A percentile compares a stretch with the other conserved stretches of the same genome.
Conservation (phyloP, 1,140 invertebrate species). For the Lerema accius region DNA sequence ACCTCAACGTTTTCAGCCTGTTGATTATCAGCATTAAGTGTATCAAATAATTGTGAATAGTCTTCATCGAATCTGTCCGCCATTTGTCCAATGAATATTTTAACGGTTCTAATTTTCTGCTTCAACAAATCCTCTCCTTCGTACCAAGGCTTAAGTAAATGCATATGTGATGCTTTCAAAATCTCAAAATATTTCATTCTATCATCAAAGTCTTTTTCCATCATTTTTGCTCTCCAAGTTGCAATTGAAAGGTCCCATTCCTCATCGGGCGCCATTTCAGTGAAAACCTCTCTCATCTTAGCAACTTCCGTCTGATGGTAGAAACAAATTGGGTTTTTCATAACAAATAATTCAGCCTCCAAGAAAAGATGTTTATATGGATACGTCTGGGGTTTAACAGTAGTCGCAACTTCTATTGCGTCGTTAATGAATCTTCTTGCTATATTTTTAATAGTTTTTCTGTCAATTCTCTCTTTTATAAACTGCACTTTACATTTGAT, state of each 20-base stretch:
- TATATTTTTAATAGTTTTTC: slow-evolving; percentile 48
- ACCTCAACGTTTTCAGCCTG: background rate
- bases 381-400: slow-evolving; percentile 53
- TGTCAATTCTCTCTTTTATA: slow-evolving; percentile 53
- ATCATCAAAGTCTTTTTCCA: slow-evolving; percentile 64
- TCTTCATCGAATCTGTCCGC: slow-evolving; percentile 60
- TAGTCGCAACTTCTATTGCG: slow-evolving; percentile 47
- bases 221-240: slow-evolving; percentile 64
- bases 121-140: slow-evolving; percentile 55
- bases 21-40: slow-evolving; percentile 11
- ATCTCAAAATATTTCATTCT: slow-evolving; percentile 68
- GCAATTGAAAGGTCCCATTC: slow-evolving; percentile 65
- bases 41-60: slow-evolving; percentile 37
- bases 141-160: slow-evolving; percentile 65
- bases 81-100: slow-evolving; percentile 53
- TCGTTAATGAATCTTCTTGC: slow-evolving; percentile 44
- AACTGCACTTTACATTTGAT: slow-evolving; percentile 44
- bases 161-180: slow-evolving; percentile 52
- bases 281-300: slow-evolving; percentile 60
- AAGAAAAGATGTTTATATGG: slow-evolving; percentile 65
- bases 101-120: slow-evolving; percentile 58
- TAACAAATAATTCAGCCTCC: slow-evolving; percentile 66
- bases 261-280: slow-evolving; percentile 55
- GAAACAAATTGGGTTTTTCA: slow-evolving; percentile 72
- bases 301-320: slow-evolving; percentile 72